A percentile compares a stretch with the other conserved stretches of the same genome.
Evolutionary conservation across 2,797 vertebrate genomes (phyloP).

Genomic region (Sciurus vulgaris): DNA sequence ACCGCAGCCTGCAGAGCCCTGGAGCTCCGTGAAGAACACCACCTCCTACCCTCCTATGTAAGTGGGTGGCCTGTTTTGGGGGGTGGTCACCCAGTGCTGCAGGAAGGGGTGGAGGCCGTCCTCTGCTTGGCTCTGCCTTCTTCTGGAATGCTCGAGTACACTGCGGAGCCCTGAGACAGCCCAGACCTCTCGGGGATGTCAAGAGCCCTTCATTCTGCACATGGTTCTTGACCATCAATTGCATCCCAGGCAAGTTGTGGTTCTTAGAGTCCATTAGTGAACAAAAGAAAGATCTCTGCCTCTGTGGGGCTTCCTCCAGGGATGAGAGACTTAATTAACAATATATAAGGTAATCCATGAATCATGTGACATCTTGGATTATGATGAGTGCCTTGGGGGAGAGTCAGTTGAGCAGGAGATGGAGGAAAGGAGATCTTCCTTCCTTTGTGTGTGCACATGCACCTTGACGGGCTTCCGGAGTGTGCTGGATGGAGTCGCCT

Average conservation of each 20-base stretch:
- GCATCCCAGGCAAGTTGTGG: background rate
- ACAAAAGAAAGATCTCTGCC: background rate
- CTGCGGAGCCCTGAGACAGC: background rate
- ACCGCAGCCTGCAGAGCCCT: constrained; percentile 87
- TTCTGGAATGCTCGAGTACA: background rate
- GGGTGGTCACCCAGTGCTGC: background rate
- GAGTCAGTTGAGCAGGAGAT: background rate
- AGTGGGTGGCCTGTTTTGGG: background rate
- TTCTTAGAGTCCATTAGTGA: background rate
- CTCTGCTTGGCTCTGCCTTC: background rate
- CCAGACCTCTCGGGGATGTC: background rate
- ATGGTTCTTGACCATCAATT: background rate
- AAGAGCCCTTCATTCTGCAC: background rate
- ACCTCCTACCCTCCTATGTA: constrained; percentile 88
- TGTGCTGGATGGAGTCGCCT: too few species aligned
- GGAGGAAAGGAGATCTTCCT: background rate
- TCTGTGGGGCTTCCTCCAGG: background rate
- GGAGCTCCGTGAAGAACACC: constrained; percentile 88
- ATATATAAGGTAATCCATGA: background rate
- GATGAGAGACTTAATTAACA: background rate
- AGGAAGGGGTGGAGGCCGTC: rapidly evolving
- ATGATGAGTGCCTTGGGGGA: background rate
- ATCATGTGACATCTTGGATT: background rate
- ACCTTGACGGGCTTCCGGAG: background rate
- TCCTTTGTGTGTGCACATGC: background rate